Base-by-base conservation (phyloP, 2,113 vertebrate genomes). In the Ardeotis arabs region DNA sequence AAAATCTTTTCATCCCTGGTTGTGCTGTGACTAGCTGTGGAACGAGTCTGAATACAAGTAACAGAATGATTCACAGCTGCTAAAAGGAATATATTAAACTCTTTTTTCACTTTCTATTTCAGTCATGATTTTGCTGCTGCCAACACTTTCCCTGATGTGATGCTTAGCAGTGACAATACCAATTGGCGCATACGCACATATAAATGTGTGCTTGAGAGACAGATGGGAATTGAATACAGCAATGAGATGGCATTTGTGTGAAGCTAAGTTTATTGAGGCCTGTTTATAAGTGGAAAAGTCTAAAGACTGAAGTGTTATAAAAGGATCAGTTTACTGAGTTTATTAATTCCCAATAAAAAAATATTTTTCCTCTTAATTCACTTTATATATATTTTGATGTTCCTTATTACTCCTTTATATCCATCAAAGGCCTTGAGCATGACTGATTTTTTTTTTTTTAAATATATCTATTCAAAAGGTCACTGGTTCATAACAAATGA, bases 21-120 rank as follows among this genome's bases (percentile, higher is more conserved):
- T 86, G 14, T 88, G 28, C 29, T 39, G n/a, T 73, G 66, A 83
- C 41, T 80, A 77, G 58, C 27, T 81, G 41, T 55, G 47, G 37
- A 93, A 76, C 28, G 79, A 88, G 39, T 67, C 59, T 37, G 55
- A 86, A 93, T 80, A 41, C 12, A 86, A 86, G 83, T 27, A 96
- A 90, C 17, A 80, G 63, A 90, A 86, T 74, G 55, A 86, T 52
- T 84, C 87, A 53, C 68, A 93, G 79, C 68, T 94, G 79, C 55
- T 90, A 44, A 84, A 91, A 73, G 20, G 33, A 47, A 88, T 92
- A 85, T 93, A 87, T 90, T 95, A 93, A 94, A 56, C 6, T 6
- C 14, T 87, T 33, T 73, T 93, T 94, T 79, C 81, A 63, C 76
- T 89, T 91, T 72, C 90, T 84, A 78, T 95, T 96, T 94, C 44